These are phyloP conservation scores for Grallaria varia DNA, from an alignment of 2,113 vertebrate species.

Conservation along the genomic window DNA sequence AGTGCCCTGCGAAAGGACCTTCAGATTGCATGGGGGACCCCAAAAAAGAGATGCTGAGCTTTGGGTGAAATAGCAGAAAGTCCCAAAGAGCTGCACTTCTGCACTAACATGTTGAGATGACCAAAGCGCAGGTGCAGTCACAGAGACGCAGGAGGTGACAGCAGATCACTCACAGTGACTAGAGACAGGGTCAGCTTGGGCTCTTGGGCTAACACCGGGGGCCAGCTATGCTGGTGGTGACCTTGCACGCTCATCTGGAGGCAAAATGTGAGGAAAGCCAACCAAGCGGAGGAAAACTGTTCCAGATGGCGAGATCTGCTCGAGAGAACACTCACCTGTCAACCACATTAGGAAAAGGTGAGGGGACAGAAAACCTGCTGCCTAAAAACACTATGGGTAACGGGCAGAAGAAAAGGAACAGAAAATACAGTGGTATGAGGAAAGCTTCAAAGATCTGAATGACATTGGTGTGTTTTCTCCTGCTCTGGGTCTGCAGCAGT, in stretches of 20 bases:
- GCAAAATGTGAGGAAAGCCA: neutral
- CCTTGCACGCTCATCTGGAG: neutral
- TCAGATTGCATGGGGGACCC: neutral
- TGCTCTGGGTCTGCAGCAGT: neutral
- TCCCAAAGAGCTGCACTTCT: neutral
- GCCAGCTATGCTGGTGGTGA: neutral
- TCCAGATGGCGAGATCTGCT: constrained; percentile 26
- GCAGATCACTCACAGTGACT: neutral
- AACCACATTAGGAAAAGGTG: neutral
- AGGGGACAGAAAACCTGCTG: neutral
- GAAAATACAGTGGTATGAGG: neutral
- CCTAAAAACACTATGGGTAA: neutral
- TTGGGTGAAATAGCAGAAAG: neutral
- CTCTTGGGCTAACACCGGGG: neutral
- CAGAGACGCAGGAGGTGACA: neutral
- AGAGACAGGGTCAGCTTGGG: neutral
- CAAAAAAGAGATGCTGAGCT: neutral
- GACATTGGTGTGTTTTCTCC: neutral
- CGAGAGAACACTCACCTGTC: neutral
- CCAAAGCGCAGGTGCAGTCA: neutral
- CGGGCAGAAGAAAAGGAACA: neutral
- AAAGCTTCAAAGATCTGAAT: neutral
- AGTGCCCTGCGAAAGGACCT: neutral
- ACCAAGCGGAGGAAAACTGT: neutral
- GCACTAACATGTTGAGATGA: neutral